A percentile compares a stretch with the other conserved stretches of the same genome.
Conservation (phyloP, 2,888 invertebrate species). For the Melolontha melolontha region DNA sequence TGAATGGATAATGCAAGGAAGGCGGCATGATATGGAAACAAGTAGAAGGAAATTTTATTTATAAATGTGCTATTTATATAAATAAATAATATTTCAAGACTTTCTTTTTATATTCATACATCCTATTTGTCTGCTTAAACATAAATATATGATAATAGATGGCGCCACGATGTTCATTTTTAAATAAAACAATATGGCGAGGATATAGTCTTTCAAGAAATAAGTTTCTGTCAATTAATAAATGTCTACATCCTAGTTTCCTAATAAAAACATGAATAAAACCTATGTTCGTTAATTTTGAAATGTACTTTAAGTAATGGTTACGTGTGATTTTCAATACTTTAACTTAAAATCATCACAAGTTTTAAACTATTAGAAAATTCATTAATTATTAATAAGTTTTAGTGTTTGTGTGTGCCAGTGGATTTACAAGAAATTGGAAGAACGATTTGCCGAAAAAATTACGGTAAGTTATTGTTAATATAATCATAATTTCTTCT, state of each 20-base stretch:
- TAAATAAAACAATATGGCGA: slow-evolving; percentile 55
- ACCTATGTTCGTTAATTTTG: slow-evolving; percentile 32
- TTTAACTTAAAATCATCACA: slow-evolving; percentile 11
- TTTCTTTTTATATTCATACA: not conserved
- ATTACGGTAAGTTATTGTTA: slow-evolving; percentile 20
- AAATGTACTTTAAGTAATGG: slow-evolving; percentile 35
- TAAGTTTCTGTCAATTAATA: slow-evolving; percentile 49
- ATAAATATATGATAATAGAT: slow-evolving; percentile 21
- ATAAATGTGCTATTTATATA: slow-evolving; percentile 64
- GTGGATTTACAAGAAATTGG: slow-evolving; percentile 26
- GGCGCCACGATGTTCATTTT: slow-evolving; percentile 45
- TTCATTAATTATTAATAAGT: slow-evolving; percentile 6
- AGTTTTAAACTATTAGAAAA: slow-evolving; percentile 7
- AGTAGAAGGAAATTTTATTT: slow-evolving; percentile 93
- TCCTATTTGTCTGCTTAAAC: not conserved
- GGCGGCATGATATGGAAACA: slow-evolving; percentile 94
- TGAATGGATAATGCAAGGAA: slow-evolving; percentile 93
- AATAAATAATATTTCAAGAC: slow-evolving; percentile 10
- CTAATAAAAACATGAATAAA: slow-evolving; percentile 34
- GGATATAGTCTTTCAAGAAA: slow-evolving; percentile 47
- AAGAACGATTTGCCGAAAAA: slow-evolving; percentile 8
- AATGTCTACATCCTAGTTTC: slow-evolving; percentile 25
- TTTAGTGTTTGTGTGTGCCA: not conserved
- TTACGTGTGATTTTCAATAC: slow-evolving; percentile 26
- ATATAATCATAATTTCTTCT: too few relatives aligned